phyloP scores from a whole-genome alignment of 53 echinoderm and acorn worm species.

The Pentamera pediparva region DNA sequence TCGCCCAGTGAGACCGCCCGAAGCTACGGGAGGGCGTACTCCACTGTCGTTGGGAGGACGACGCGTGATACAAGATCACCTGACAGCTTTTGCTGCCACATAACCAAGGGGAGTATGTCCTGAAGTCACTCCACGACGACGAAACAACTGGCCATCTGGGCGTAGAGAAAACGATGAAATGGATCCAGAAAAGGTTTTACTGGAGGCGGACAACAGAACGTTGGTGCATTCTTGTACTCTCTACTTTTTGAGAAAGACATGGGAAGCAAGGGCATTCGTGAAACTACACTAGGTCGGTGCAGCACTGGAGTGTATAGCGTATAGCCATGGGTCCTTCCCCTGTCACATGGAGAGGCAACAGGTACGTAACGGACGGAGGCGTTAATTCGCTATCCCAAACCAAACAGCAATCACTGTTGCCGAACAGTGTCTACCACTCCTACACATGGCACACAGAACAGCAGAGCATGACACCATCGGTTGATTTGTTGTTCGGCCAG shows the following conservation, averaged over 20 bases:
- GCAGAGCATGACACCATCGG: slow-evolving; percentile 34
- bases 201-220: background rate
- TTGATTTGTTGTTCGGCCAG: slow-evolving; percentile 41
- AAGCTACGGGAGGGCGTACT: slow-evolving; percentile 2
- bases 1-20: slow-evolving; percentile 12
- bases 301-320: slow-evolving; percentile 36
- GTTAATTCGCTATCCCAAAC: slow-evolving; percentile 10
- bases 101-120: background rate
- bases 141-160: slow-evolving; percentile 15
- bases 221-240: slow-evolving; percentile 14
- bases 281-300: background rate
- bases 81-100: slow-evolving; percentile 21
- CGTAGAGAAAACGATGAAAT: background rate
- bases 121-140: slow-evolving; percentile 1
- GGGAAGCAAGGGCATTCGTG: background rate
- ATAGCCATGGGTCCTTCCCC: slow-evolving; percentile 33
- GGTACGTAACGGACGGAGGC: slow-evolving; percentile 43
- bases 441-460: slow-evolving; percentile 35
- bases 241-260: no score
- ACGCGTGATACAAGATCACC: background rate
- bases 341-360: slow-evolving; percentile 3
- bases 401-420: slow-evolving; percentile 44
- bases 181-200: slow-evolving; percentile 7
- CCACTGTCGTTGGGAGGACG: background rate
- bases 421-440: slow-evolving; percentile 21